Evolutionary conservation across 1,140 invertebrate species (phyloP).

Genomic region (Neuroterus valhalla): DNA sequence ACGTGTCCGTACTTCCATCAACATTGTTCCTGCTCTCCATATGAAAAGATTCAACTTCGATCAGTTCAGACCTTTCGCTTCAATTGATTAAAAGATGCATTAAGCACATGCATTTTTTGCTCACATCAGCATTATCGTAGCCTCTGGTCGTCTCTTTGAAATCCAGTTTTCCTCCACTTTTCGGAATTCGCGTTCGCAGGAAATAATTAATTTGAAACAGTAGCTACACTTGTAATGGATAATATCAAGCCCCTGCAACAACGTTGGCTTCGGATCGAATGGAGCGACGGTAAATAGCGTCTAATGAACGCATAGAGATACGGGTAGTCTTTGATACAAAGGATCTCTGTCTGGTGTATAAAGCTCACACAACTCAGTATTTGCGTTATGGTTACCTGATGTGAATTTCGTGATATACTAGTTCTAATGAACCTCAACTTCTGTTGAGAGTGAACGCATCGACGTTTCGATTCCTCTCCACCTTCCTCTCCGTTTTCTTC

Average conservation of each 20-base stretch:
- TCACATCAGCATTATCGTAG: not conserved
- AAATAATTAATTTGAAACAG: conserved; percentile 5
- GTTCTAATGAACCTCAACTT: conserved; percentile 61
- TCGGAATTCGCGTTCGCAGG: not conserved
- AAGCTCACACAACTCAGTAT: conserved; percentile 57
- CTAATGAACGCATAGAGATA: conserved; percentile 65
- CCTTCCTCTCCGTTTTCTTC: too few relatives aligned
- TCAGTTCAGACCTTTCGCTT: not conserved
- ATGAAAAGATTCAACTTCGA: not conserved
- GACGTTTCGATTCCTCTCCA: too few relatives aligned
- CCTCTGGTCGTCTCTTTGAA: not conserved
- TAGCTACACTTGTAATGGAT: conserved; percentile 4
- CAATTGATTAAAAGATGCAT: not conserved
- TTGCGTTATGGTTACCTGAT: conserved; percentile 65
- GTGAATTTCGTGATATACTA: conserved; percentile 58
- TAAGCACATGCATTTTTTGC: conserved; percentile 16
- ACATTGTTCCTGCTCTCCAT: not conserved
- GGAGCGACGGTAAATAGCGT: conserved; percentile 58
- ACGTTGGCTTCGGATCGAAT: conserved; percentile 3
- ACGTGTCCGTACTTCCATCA: too few relatives aligned
- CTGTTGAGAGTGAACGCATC: conserved; percentile 21
- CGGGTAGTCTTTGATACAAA: conserved; percentile 69
- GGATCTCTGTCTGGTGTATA: conserved; percentile 57
- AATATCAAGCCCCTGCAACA: conserved; percentile 11
- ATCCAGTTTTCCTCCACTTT: not conserved